phyloP scores from a whole-genome alignment of 2,113 vertebrate species.

The Ardeotis arabs region DNA sequence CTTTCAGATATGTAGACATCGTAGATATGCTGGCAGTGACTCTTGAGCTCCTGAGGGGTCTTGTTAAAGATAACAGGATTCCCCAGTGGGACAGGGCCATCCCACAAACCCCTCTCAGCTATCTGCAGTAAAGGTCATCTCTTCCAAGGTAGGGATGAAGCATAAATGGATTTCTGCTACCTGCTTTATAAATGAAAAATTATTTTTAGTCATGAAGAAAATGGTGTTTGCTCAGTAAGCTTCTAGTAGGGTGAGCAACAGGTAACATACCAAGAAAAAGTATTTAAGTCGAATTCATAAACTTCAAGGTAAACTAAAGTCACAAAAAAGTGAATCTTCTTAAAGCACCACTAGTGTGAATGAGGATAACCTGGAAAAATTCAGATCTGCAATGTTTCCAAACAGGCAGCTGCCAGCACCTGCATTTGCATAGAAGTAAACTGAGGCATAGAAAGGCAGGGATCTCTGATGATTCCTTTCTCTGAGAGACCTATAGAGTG shows the following conservation, averaged over 20 bases:
- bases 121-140: background rate
- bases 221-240: background rate
- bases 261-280: background rate
- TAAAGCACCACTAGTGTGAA: background rate
- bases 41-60: background rate
- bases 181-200: background rate
- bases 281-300: background rate
- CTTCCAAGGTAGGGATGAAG: background rate
- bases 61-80: background rate
- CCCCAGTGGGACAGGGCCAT: fast-evolving
- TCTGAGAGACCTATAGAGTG: background rate
- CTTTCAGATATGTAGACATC: background rate
- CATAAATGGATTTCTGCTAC: background rate
- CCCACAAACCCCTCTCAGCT: background rate
- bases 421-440: background rate
- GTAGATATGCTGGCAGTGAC: background rate
- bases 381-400: background rate
- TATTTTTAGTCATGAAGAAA: background rate
- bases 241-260: background rate
- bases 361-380: background rate
- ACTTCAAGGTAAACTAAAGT: background rate
- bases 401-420: background rate
- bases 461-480: background rate
- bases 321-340: background rate
- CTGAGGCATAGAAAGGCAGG: background rate